Conservation (phyloP, 2,113 vertebrate species). For the Hymenochirus boettgeri region DNA sequence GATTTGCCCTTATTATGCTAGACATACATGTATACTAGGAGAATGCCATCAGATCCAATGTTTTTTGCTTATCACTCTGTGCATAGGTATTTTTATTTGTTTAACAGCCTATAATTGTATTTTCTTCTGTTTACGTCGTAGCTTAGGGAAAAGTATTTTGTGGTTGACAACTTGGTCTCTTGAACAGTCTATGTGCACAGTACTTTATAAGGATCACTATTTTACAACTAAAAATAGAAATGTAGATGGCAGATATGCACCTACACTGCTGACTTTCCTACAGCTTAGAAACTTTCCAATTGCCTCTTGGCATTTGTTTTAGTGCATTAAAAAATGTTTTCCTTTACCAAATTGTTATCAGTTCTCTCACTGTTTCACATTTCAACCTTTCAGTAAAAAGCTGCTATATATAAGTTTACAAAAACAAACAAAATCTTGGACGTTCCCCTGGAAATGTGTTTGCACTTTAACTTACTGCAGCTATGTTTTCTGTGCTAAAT, state of each 20-base stretch:
- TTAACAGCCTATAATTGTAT: too few species aligned
- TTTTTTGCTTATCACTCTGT: too few species aligned
- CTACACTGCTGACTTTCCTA: neutral
- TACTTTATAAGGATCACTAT: neutral
- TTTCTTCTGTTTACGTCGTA: too few species aligned
- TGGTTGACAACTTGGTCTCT: neutral
- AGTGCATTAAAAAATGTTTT: neutral
- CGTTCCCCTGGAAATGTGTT: neutral
- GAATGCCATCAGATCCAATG: too few species aligned
- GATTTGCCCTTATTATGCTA: too few species aligned
- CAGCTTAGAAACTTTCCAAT: neutral
- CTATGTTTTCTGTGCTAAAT: neutral
- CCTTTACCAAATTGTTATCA: neutral
- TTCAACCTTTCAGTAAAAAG: neutral
- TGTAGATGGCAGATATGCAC: neutral
- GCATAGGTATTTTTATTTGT: too few species aligned
- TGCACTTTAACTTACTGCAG: neutral
- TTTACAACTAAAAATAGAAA: neutral
- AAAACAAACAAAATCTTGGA: neutral
- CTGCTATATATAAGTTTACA: neutral
- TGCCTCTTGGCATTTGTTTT: neutral
- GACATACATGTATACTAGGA: too few species aligned
- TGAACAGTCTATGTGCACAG: neutral
- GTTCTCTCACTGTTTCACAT: neutral
- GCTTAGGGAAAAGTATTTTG: neutral